Percentiles rank a stretch among this genome's conserved stretches.
Evolutionary conservation across 2,888 invertebrate genomes (phyloP).

Genomic region (Drosophila planitibia): DNA sequence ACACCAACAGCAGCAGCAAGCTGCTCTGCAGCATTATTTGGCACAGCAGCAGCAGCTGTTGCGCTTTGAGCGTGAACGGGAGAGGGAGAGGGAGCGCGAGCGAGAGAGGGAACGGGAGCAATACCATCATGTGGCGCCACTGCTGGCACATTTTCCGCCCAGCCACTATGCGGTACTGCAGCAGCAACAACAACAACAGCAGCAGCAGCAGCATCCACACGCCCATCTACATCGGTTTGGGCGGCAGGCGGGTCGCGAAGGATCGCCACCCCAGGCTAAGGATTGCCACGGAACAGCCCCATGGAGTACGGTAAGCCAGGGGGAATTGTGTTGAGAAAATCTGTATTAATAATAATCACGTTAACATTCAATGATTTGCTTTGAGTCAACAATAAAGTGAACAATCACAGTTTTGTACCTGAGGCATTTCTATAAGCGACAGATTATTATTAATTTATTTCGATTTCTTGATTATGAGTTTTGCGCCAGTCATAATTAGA

Average conservation of each 20-base stretch:
- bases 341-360: not conserved
- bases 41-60: constrained; percentile 79
- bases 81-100: constrained; percentile 55
- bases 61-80: constrained; percentile 76
- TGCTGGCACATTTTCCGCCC: constrained; percentile 70
- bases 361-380: not conserved
- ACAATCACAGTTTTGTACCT: not conserved
- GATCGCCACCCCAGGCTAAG: constrained; percentile 45
- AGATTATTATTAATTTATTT: not conserved
- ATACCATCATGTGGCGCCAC: constrained; percentile 66
- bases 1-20: constrained; percentile 62
- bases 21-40: constrained; percentile 79
- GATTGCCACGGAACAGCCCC: constrained; percentile 41
- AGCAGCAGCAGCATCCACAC: constrained; percentile 65
- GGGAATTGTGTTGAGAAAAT: not conserved
- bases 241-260: constrained; percentile 46
- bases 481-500: not conserved
- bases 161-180: constrained; percentile 71
- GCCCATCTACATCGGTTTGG: constrained; percentile 58
- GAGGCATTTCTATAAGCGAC: not conserved
- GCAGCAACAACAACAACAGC: constrained; percentile 45
- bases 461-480: not conserved
- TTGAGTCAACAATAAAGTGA: not conserved
- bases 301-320: constrained; percentile 47
- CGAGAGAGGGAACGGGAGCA: constrained; percentile 49